Evolutionary conservation across 1,140 invertebrate species (phyloP).

Genomic region (Antheraea pernyi): DNA sequence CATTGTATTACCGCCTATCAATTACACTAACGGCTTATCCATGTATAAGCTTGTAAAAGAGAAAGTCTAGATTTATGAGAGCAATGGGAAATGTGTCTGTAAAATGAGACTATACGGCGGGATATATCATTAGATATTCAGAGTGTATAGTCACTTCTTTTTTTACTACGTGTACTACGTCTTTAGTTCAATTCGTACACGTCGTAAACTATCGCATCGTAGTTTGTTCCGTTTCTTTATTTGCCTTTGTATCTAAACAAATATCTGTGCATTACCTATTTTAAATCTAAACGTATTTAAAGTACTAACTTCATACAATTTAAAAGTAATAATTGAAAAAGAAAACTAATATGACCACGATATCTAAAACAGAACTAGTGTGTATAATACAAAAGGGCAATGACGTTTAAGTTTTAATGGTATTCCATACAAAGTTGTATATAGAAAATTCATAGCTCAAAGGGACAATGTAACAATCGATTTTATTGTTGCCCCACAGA

Average conservation of each 20-base stretch:
- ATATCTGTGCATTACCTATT: no score
- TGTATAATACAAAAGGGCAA: conserved; percentile 5
- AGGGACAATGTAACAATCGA: conserved; percentile 41
- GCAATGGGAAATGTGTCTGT: conserved; percentile 24
- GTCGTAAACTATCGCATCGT: no score
- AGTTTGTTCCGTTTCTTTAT: no score
- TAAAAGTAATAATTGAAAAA: background rate
- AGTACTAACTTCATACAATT: no score
- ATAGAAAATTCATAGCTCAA: conserved; percentile 32
- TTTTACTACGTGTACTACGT: no score
- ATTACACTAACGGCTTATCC: conserved; percentile 25
- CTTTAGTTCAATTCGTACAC: no score
- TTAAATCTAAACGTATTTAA: no score
- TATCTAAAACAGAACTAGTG: background rate
- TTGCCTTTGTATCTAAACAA: no score
- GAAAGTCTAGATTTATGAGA: conserved; percentile 33
- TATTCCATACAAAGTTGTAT: conserved; percentile 12
- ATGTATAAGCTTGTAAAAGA: conserved; percentile 24
- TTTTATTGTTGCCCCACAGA: conserved; percentile 38
- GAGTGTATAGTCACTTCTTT: no score
- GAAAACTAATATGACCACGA: background rate
- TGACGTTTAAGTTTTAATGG: background rate
- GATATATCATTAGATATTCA: no score
- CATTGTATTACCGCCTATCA: conserved; percentile 25
- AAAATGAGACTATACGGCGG: background rate